Conservation (phyloP, 1,140 invertebrate species). For the Zaprionus tsacasi region DNA sequence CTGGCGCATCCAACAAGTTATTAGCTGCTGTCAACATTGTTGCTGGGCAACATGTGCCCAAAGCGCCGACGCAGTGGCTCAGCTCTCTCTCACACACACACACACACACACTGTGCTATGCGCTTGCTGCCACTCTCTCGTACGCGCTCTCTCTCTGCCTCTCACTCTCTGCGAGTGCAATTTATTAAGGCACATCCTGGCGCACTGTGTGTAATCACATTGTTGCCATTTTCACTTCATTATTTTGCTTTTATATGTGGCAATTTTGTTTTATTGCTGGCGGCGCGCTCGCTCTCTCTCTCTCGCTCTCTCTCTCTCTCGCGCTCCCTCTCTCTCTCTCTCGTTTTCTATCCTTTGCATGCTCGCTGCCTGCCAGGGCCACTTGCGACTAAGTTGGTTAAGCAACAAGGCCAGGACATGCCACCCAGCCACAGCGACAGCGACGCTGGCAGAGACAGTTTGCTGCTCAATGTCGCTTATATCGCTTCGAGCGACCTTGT, state of each 20-base stretch:
- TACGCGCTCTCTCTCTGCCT: background rate
- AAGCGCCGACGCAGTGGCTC: slow-evolving; percentile 60
- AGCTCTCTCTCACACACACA: background rate
- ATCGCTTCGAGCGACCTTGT: slow-evolving; percentile 72
- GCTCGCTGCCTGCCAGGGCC: slow-evolving; percentile 6
- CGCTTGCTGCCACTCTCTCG: background rate
- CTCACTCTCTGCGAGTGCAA: slow-evolving; percentile 34
- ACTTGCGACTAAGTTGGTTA: slow-evolving; percentile 71
- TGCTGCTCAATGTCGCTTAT: slow-evolving; percentile 53
- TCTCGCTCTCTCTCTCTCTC: background rate
- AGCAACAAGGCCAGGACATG: slow-evolving; percentile 75
- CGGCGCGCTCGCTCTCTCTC: slow-evolving; percentile 16
- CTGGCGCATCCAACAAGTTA: slow-evolving; percentile 74
- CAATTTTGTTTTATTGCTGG: slow-evolving; percentile 76
- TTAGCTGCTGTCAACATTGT: slow-evolving; percentile 59
- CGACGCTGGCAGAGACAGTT: slow-evolving; percentile 21
- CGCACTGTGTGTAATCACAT: slow-evolving; percentile 80
- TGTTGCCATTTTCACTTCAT: slow-evolving; percentile 83
- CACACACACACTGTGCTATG: no score
- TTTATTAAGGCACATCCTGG: slow-evolving; percentile 75
- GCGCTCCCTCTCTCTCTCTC: background rate
- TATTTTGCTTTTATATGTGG: slow-evolving; percentile 79
- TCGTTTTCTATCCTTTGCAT: background rate
- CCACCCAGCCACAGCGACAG: slow-evolving; percentile 12
- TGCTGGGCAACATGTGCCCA: slow-evolving; percentile 47